A percentile compares a stretch with the other conserved stretches of the same genome.
phyloP scores from a whole-genome alignment of 1,140 invertebrate species.

The Drosophila paulistorum region DNA sequence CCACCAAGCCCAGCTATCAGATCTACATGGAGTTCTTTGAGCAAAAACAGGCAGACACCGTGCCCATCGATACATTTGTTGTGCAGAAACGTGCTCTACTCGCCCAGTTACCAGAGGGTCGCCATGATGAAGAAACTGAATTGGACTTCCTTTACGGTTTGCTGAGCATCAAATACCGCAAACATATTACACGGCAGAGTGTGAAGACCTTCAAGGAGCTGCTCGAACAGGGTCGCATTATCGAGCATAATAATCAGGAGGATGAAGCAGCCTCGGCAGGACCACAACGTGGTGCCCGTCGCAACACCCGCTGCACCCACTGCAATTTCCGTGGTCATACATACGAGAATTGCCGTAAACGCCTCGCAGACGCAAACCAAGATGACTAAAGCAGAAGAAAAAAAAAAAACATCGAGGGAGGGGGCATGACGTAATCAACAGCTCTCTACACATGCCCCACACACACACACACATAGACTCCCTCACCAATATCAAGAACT shows the following conservation, averaged over 20 bases:
- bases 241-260: conserved; percentile 71
- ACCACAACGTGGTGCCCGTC: conserved; percentile 41
- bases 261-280: conserved; percentile 32
- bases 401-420: conserved; percentile 4
- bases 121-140: conserved; percentile 76
- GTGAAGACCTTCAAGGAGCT: conserved; percentile 66
- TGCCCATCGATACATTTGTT: conserved; percentile 74
- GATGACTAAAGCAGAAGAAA: conserved; percentile 31
- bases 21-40: conserved; percentile 78
- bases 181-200: conserved; percentile 65
- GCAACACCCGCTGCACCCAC: conserved; percentile 59
- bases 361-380: conserved; percentile 21
- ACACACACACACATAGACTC: not conserved
- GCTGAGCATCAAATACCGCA: conserved; percentile 74
- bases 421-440: conserved; percentile 26
- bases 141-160: conserved; percentile 78
- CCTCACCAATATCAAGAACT: conserved; percentile 26
- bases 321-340: conserved; percentile 72
- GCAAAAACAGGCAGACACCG: conserved; percentile 61
- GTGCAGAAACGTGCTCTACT: conserved; percentile 74
- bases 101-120: conserved; percentile 71
- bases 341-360: conserved; percentile 61
- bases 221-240: conserved; percentile 73
- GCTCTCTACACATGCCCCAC: conserved; percentile 3
- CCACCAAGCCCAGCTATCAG: conserved; percentile 73